Evolutionary conservation across 2,888 invertebrate genomes (phyloP).

Genomic region (Dicyrtomina minuta): DNA sequence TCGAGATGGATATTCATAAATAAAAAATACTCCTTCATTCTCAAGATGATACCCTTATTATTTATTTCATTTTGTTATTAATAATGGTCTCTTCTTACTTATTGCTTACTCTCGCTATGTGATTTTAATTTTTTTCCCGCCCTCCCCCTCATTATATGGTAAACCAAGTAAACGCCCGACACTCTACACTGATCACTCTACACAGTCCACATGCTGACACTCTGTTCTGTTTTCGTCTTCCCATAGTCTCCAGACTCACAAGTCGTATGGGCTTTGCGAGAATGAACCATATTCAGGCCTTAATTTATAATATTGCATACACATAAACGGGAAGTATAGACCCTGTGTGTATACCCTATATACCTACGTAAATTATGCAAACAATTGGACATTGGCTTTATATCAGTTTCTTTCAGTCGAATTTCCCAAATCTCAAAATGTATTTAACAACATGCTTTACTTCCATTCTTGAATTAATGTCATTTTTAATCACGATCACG

Average conservation of each 20-base stretch:
- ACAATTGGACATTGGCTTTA: no score
- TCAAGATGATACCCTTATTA: constrained; percentile 20
- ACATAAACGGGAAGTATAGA: no score
- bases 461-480: constrained; percentile 16
- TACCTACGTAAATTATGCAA: no score
- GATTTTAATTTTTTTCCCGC: constrained; percentile 22
- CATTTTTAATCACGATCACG: neutral
- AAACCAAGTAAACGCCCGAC: constrained; percentile 22
- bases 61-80: constrained; percentile 29
- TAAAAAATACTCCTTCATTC: constrained; percentile 8
- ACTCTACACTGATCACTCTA: no score
- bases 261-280: neutral
- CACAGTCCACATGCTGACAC: no score
- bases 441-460: constrained; percentile 4
- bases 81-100: constrained; percentile 23
- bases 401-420: no score
- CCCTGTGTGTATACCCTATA: no score
- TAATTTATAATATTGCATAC: no score
- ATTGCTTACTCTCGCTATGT: constrained; percentile 5
- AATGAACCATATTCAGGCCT: neutral
- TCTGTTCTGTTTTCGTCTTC: neutral
- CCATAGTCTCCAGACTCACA: neutral
- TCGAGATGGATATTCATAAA: constrained; percentile 17
- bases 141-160: constrained; percentile 19
- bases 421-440: neutral